Evolutionary conservation across 2,113 vertebrate species (phyloP).

Genomic region (Aptenodytes forsteri): DNA sequence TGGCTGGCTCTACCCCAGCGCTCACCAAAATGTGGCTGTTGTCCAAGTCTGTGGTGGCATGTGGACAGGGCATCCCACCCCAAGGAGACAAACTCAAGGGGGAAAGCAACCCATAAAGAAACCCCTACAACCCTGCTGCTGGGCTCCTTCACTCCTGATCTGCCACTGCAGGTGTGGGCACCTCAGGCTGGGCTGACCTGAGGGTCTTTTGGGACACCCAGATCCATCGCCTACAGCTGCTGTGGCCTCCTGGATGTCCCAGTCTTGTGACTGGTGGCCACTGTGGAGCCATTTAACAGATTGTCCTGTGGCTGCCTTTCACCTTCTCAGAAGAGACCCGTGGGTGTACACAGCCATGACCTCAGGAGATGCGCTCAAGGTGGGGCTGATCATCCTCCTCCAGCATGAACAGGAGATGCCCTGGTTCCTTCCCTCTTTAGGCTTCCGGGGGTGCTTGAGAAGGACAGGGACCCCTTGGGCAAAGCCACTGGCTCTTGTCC

Average conservation of each 20-base stretch:
- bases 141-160: neutral
- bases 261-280: neutral
- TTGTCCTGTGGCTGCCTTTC: neutral
- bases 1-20: neutral
- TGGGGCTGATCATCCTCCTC: neutral
- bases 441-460: neutral
- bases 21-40: neutral
- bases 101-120: neutral
- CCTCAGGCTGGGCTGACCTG: neutral
- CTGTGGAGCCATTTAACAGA: neutral
- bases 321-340: neutral
- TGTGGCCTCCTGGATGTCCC: neutral
- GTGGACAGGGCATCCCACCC: neutral
- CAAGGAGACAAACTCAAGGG: neutral
- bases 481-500: neutral
- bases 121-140: neutral
- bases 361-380: neutral
- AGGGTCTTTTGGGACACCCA: neutral
- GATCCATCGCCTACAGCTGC: neutral
- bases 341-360: neutral
- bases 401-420: neutral
- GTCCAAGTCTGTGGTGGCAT: neutral
- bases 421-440: neutral
- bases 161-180: neutral
- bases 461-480: neutral